These are phyloP conservation scores for Venustaconcha ellipsiformis DNA, from an alignment of 1,140 invertebrate genomes.

Conservation along the genomic window DNA sequence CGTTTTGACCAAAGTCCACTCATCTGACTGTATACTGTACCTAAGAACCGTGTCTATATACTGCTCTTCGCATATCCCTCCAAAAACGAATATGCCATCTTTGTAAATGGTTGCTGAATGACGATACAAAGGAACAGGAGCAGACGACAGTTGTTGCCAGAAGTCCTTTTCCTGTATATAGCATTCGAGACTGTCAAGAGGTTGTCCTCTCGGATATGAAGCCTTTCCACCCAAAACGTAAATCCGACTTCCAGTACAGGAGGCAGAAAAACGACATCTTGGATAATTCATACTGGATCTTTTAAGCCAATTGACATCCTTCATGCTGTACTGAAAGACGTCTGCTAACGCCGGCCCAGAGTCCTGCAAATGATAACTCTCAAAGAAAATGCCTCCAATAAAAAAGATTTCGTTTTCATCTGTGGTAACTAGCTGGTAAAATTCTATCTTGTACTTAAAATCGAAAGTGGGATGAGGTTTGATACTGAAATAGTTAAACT, in stretches of 20 bases:
- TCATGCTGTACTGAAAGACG: slow-evolving; percentile 46
- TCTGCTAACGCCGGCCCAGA: slow-evolving; percentile 37
- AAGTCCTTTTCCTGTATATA: slow-evolving; percentile 42
- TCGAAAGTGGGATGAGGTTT: slow-evolving; percentile 58
- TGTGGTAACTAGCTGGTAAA: slow-evolving; percentile 42
- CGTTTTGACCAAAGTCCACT: slow-evolving; percentile 46
- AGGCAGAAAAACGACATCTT: slow-evolving; percentile 49
- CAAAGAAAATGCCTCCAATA: slow-evolving; percentile 58
- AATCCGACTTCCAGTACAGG: slow-evolving; percentile 31
- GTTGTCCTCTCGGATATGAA: slow-evolving; percentile 39
- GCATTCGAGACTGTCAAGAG: slow-evolving; percentile 40
- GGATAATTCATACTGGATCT: slow-evolving; percentile 33
- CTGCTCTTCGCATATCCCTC: slow-evolving; percentile 46
- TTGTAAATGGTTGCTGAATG: slow-evolving; percentile 41
- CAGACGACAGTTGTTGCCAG: slow-evolving; percentile 44
- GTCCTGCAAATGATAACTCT: slow-evolving; percentile 53
- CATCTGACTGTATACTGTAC: slow-evolving; percentile 42
- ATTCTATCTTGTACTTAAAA: slow-evolving; percentile 55
- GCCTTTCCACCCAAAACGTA: slow-evolving; percentile 54
- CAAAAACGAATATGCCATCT: slow-evolving; percentile 52
- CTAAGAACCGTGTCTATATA: slow-evolving; percentile 47
- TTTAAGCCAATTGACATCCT: slow-evolving; percentile 37
- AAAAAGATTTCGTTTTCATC: slow-evolving; percentile 47
- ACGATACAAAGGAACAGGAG: slow-evolving; percentile 51
- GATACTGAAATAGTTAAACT: slow-evolving; percentile 49